Evolutionary conservation across 2,888 invertebrate genomes (phyloP), one percentile per base, ranked within the genome.

Genomic region (Cremastobaeus sp.): DNA sequence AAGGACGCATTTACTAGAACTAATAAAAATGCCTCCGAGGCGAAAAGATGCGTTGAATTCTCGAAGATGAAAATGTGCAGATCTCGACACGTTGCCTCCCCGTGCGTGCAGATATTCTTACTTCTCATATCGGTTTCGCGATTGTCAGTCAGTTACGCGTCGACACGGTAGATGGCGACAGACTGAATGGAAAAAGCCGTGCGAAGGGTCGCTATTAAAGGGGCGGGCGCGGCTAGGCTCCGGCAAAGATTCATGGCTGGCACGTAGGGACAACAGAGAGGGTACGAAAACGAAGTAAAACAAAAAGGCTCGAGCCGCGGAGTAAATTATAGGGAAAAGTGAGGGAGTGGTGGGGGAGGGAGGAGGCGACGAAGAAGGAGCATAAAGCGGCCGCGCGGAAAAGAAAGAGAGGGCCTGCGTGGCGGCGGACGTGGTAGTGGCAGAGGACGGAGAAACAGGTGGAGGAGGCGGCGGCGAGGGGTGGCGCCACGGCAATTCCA

Each of bases 221-320:
- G 88, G 87, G 88, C 87, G 88, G 85, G 83, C 70, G 77, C 78
- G 77, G 72, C 78, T 74, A 70, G 73, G 84, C 81, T 77, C 82
- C 83, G 81, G 83, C 81, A 78, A 83, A 86, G 87, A 86, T 87
- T 86, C 87, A 88, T 88, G 87, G 88, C 88, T 86, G 86, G 84
- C 85, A 77, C 65, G 80, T 77, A 77, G 77, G 55, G 69, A 72
- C 73, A 55, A 62, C 65, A 73, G 78, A 76, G 77, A 77, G 76
- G 73, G 76, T 77, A 81, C 77, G 76, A 81, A 80, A 81, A 81
- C 77, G 78, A 76, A 79, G 77, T 78, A 75, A 81, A 81, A 80
- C 74, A 81, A 81, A 81, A 81, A 78, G 74, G 65, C 70, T 62
- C 74, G 76, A 55, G 62, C 74, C 79, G 79, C 77, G 78, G 78